Base-by-base conservation (phyloP, 2,888 invertebrate species). In the Andricus curvator region DNA sequence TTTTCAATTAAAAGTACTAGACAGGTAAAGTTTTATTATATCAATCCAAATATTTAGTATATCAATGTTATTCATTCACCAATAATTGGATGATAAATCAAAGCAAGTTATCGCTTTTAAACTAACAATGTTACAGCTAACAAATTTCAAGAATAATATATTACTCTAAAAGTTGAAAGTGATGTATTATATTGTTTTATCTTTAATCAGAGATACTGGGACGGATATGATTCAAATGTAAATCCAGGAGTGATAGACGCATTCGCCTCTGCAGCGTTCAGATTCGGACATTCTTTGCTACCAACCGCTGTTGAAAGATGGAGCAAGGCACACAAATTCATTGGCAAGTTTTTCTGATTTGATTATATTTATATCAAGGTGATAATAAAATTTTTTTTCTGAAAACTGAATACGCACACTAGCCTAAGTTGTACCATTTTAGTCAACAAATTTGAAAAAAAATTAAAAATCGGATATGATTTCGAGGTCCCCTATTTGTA, bases 301-400 rank as follows among this genome's bases (percentile, higher is more conserved):
- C 98, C 98, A 15, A 98, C 98, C 2, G 97, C 97, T 37, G 96
- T 98, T 6, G 98, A 98, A 93, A 95, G 98, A 90, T 98, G 98
- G 97, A 98, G 98, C 79, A 98, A 98, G 93, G 97, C 97, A 37
- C 98, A 98, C 92, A 98, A 98, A 93, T 98, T 98, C 90, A 97
- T 98, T 85, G 97, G 97, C 97, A 94, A 94, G 88, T 84, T 48
- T 41, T 25, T 25, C 41, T 33, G 20, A 44, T 68, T 37, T 37
- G 9, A 20, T 44, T 68, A 41, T 33, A 2, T 13, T 13, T 8
- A 37, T 8, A 37, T 5, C 8, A 8, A 8, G 6, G 6, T 37
- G 8, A 37, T 37, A 1, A 37, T 8, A 37, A 37, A 37, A 37
- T 9, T 9, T 1, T 6, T 33, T 3, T 8, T 37, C 9, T 8